phyloP scores from a whole-genome alignment of 2,888 invertebrate genomes.

The Apamea sordens region DNA sequence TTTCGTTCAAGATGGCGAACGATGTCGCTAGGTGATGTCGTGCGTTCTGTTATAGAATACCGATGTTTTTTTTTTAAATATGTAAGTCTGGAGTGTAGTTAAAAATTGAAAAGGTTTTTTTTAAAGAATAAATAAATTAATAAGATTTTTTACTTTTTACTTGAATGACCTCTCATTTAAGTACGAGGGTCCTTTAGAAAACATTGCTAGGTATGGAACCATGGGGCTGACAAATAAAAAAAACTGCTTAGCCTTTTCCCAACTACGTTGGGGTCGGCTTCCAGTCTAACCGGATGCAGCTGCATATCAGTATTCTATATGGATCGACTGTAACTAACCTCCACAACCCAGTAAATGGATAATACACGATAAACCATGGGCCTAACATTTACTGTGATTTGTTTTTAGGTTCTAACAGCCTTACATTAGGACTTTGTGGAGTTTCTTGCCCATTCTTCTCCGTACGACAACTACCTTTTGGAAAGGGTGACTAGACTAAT shows the following conservation, averaged over 20 bases:
- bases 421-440: neutral
- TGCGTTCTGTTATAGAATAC: conserved; percentile 55
- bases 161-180: neutral
- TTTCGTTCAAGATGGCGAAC: conserved; percentile 67
- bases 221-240: neutral
- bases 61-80: conserved; percentile 56
- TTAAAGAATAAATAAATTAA: too few species aligned
- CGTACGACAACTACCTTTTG: too few species aligned
- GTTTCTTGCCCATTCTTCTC: too few species aligned
- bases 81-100: neutral
- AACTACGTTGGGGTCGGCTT: neutral
- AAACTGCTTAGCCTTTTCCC: neutral
- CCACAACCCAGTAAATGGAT: neutral
- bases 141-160: neutral
- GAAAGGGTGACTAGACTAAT: too few species aligned
- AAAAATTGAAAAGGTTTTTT: neutral
- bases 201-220: neutral
- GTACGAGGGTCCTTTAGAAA: neutral
- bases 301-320: neutral
- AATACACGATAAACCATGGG: neutral
- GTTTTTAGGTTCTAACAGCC: neutral
- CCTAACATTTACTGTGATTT: neutral
- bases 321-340: neutral
- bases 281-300: neutral
- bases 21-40: conserved; percentile 52